Evolutionary conservation across 37 sponge, comb jelly and placozoan genomes (phyloP).

Genomic region (Ephydatia muelleri): DNA sequence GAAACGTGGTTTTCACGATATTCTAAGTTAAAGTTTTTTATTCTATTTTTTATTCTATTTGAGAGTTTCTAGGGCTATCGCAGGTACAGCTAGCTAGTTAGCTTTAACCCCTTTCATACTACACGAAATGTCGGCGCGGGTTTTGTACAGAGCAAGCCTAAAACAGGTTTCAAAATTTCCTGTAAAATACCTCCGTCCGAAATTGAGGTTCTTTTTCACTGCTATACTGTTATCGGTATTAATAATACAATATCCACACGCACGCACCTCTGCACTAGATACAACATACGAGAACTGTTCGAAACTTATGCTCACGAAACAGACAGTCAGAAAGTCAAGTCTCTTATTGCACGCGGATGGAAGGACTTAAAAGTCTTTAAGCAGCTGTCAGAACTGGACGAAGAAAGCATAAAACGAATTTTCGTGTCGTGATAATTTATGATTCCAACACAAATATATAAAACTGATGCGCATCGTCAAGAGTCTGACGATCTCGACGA

Average conservation of each 20-base stretch:
- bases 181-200: slow-evolving; percentile 13
- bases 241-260: too few species aligned
- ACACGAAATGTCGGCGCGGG: slow-evolving; percentile 23
- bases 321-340: slow-evolving; percentile 24
- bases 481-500: too few species aligned
- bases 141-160: slow-evolving; percentile 49
- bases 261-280: slow-evolving; percentile 26
- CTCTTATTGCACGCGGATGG: slow-evolving; percentile 35
- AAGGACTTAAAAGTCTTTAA: slow-evolving; percentile 27
- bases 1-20: too few species aligned
- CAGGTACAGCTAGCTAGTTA: not conserved
- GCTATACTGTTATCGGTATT: not conserved
- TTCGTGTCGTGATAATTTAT: too few species aligned
- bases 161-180: slow-evolving; percentile 21
- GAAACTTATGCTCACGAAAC: slow-evolving; percentile 40
- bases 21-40: too few species aligned
- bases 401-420: not conserved
- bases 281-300: slow-evolving; percentile 60
- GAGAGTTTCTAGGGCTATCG: not conserved
- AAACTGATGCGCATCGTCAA: too few species aligned
- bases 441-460: too few species aligned
- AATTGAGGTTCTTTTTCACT: slow-evolving; percentile 38
- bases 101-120: not conserved
- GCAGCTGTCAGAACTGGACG: slow-evolving; percentile 28
- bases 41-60: too few species aligned